Conservation (phyloP, 2,113 vertebrate genomes). For the Martes martes region DNA sequence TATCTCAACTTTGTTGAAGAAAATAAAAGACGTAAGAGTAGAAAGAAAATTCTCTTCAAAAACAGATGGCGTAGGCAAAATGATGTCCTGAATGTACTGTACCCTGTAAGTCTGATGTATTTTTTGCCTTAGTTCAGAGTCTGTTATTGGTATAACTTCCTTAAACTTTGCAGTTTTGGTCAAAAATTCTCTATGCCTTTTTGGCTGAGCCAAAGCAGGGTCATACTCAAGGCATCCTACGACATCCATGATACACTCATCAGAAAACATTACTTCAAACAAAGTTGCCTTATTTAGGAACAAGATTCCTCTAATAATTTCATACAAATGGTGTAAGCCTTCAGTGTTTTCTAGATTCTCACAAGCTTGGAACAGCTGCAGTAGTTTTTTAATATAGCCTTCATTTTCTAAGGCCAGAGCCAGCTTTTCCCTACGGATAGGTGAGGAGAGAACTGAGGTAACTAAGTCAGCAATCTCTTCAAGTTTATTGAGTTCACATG, state of each 20-base stretch:
- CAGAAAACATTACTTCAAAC: conserved; percentile 99
- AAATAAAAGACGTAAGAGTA: conserved; percentile 99
- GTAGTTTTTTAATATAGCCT: conserved; percentile 97
- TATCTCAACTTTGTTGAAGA: conserved; percentile 99
- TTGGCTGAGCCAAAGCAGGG: conserved; percentile 96
- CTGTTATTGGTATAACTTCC: conserved; percentile 99
- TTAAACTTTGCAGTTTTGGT: conserved; percentile 99
- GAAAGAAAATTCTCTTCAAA: conserved; percentile 99
- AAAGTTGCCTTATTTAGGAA: conserved; percentile 99
- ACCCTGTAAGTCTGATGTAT: conserved; percentile 99
- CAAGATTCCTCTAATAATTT: conserved; percentile 97
- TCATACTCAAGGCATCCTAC: conserved; percentile 99
- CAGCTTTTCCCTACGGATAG: conserved; percentile 97
- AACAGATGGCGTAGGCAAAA: conserved; percentile 97
- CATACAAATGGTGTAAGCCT: conserved; percentile 97
- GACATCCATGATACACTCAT: conserved; percentile 99
- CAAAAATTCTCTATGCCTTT: conserved; percentile 97
- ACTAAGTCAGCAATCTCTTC: conserved; percentile 99
- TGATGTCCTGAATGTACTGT: conserved; percentile 99
- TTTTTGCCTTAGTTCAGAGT: conserved; percentile 99
- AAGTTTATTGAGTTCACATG: conserved; percentile 94
- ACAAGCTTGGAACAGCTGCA: conserved; percentile 96
- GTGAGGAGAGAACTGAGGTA: conserved; percentile 97
- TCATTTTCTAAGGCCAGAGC: conserved; percentile 96
- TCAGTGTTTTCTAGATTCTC: conserved; percentile 97